A percentile compares a stretch with the other conserved stretches of the same genome.
Conservation (phyloP, 2,888 invertebrate species). For the Xanthia icteritia region DNA sequence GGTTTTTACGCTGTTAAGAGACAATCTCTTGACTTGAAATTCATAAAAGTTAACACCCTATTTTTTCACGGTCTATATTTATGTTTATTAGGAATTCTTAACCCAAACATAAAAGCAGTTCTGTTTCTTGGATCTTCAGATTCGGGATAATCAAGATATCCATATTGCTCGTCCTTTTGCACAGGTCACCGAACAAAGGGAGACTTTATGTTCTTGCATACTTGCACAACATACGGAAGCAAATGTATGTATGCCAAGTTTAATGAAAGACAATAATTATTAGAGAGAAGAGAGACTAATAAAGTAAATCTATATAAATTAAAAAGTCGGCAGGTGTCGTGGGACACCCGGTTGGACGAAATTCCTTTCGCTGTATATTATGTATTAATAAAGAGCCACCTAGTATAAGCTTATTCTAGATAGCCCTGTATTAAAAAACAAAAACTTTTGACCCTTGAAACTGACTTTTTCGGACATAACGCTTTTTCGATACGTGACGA, state of each 20-base stretch:
- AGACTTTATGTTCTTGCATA: conserved; percentile 47
- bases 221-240: conserved; percentile 21
- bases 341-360: no score
- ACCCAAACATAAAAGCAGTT: conserved; percentile 37
- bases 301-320: no score
- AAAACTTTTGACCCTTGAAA: no score
- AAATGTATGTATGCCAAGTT: background rate
- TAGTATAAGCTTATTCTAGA: no score
- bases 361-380: no score
- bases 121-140: conserved; percentile 37
- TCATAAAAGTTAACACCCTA: background rate
- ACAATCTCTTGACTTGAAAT: background rate
- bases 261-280: background rate
- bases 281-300: background rate
- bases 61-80: background rate
- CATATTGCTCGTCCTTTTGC: conserved; percentile 42
- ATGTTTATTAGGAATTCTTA: conserved; percentile 20
- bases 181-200: conserved; percentile 56
- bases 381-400: no score
- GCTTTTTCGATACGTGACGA: no score
- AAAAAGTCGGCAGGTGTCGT: no score
- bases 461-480: no score
- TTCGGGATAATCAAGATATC: conserved; percentile 48
- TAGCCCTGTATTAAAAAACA: no score
- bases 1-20: background rate